Evolutionary conservation across 2,888 invertebrate species (phyloP), one percentile per base, ranked within the genome.

Genomic region (Philhelius pedissequus): DNA sequence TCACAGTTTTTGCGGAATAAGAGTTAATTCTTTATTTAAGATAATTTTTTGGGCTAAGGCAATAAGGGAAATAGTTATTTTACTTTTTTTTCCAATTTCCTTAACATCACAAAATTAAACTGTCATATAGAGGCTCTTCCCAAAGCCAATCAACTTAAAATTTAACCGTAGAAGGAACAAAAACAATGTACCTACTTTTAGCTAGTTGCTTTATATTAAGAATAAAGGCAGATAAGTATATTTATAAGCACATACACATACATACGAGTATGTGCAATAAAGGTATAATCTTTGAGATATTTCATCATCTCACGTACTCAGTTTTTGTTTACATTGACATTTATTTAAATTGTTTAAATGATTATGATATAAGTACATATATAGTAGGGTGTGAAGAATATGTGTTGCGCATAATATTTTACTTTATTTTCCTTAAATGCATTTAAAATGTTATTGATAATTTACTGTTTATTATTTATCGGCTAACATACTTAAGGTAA

Each of bases 301-400:
- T 58, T 45, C 68, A 68, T 62, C 60, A 54, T 62, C 45, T 69
- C 69, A 75, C 75, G 75, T 75, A 60, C 11, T 45, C 22, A 25
- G 4, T 32, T 54, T 38, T 27, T 74, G 43, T 52, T 40, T 8
- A 1, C 0, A 4, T 9, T 27, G 9, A 27, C n/a, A 30, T 15
- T 50, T 25, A 62, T 52, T 73, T 60, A 60, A 79, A 79, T 74
- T 74, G 56, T 18, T 60, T 43, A 3, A 68, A n/a, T 68, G 60
- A 50, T 64, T n/a, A n/a, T n/a, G n/a, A n/a, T n/a, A n/a, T n/a
- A n/a, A n/a, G 3, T 27, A 22, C 32, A 20, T 38, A 38, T 38
- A 2, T 38, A n/a, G 52, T 62, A 48, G 4, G 38, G 66, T 35
- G 77, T 15, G 64, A 62, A 71, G n/a, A 20, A 48, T 52, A 64